Evolutionary conservation across 2,113 vertebrate genomes (phyloP), one percentile per base, ranked within the genome.

Genomic region (Martes martes): DNA sequence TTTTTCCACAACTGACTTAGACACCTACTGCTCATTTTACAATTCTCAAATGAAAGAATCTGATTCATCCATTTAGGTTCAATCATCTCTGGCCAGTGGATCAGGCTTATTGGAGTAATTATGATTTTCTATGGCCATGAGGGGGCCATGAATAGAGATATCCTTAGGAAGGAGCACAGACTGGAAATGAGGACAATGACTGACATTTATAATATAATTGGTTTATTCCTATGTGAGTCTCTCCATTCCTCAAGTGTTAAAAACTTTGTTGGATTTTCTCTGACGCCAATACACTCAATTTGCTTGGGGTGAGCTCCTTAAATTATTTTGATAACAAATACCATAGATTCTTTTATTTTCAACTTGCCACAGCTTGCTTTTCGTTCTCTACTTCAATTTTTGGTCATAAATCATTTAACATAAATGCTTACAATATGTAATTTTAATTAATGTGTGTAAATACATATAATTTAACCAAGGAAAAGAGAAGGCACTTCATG

Each of bases 241-340:
- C 50, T 95, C 33, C 86, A 45, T 83, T 92, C 4, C 47, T 67
- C 26, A 76, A 78, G 31, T 65, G 11, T 55, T 87, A 63, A 81
- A 96, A 83, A 81, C 16, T 92, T 91, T 36, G 10, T 73, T 87
- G 47, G 36, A 45, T 93, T 89, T 78, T 78, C 23, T 83, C 15
- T 90, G 57, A 94, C 31, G 33, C 61, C 83, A 33, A 92, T 82
- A 52, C 3, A 85, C 7, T 47, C n/a, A 83, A 95, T 82, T 87
- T 97, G 28, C 14, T 95, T 86, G 78, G 31, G 31, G 36, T 84
- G 61, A 91, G 2, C n/a, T 94, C 39, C 78, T 89, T 7, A 86
- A 61, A 59, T 87, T 89, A 95, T 92, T 71, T 96, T 83, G 57
- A 87, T 86, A 63, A 74, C 26, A 82, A 73, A 74, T 73, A 50